phyloP scores from a whole-genome alignment of 1,140 invertebrate species.

The Leptopilina clavipes region DNA sequence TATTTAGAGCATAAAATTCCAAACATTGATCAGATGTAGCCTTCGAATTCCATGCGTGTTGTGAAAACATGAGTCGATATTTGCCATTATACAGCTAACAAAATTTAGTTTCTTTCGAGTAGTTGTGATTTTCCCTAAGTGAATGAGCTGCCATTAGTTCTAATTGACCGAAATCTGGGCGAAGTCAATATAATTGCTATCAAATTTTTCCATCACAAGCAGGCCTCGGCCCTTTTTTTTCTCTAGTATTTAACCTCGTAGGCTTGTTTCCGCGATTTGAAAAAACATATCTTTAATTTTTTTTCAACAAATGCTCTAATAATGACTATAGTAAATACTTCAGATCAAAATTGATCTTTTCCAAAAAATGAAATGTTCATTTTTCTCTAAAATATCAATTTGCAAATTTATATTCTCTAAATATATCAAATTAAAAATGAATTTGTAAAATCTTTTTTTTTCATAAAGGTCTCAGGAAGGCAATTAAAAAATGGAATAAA shows the following conservation, averaged over 20 bases:
- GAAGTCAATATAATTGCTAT: slow-evolving; percentile 9
- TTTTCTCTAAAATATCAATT: too few species aligned
- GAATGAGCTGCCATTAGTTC: slow-evolving; percentile 13
- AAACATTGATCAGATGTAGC: slow-evolving; percentile 49
- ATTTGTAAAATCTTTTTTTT: not conserved
- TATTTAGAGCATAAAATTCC: slow-evolving; percentile 48
- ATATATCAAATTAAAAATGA: too few species aligned
- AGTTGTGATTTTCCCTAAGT: not conserved
- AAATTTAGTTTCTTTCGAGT: slow-evolving; percentile 4
- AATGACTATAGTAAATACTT: not conserved
- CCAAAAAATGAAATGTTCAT: too few species aligned
- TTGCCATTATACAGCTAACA: not conserved
- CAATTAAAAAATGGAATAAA: not conserved
- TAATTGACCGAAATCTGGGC: slow-evolving; percentile 31
- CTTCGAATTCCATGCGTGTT: slow-evolving; percentile 42
- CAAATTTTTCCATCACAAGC: slow-evolving; percentile 8
- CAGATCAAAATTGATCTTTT: not conserved
- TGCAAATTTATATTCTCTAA: too few species aligned
- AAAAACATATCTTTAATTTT: not conserved
- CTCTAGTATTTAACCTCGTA: not conserved
- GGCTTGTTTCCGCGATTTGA: not conserved
- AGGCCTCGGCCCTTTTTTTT: not conserved
- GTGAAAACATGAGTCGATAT: slow-evolving; percentile 34
- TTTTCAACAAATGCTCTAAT: not conserved
- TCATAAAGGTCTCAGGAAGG: not conserved